Conservation (phyloP, 2,888 invertebrate genomes). For the Apomyelois bistriatella region DNA sequence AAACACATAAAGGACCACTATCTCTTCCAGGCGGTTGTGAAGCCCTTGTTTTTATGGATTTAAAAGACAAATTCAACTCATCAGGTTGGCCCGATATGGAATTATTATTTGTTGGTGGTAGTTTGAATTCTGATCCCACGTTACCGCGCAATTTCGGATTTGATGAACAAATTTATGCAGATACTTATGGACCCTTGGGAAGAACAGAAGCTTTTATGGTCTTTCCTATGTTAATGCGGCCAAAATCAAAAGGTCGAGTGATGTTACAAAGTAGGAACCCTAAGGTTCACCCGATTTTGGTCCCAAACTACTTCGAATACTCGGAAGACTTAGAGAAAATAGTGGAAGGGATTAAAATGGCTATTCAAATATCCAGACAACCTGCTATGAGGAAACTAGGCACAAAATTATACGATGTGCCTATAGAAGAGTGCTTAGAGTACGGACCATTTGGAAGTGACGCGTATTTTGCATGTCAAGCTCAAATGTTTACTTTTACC, state of each 20-base stretch:
- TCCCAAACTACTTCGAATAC: slow-evolving; percentile 88
- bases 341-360: slow-evolving; percentile 81
- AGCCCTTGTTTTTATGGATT: slow-evolving; percentile 82
- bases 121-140: slow-evolving; percentile 69
- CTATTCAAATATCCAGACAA: slow-evolving; percentile 79
- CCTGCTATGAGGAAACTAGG: slow-evolving; percentile 80
- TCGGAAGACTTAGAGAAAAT: slow-evolving; percentile 82
- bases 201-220: slow-evolving; percentile 72
- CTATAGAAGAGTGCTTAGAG: slow-evolving; percentile 80
- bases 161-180: slow-evolving; percentile 58
- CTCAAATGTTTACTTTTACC: slow-evolving; percentile 83
- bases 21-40: slow-evolving; percentile 84
- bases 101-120: slow-evolving; percentile 80
- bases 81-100: slow-evolving; percentile 84
- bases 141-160: slow-evolving; percentile 77
- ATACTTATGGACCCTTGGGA: slow-evolving; percentile 61
- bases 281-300: slow-evolving; percentile 84
- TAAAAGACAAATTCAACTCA: slow-evolving; percentile 76
- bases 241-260: slow-evolving; percentile 84
- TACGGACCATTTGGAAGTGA: slow-evolving; percentile 81
- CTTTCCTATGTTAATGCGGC: slow-evolving; percentile 86
- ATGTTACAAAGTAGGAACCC: slow-evolving; percentile 86
- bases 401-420: slow-evolving; percentile 79
- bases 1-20: slow-evolving; percentile 75
- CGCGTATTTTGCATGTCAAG: slow-evolving; percentile 84